A percentile compares a stretch with the other conserved stretches of the same genome.
Conservation (phyloP, 2,113 vertebrate genomes). For the Ailuropoda melanoleuca region DNA sequence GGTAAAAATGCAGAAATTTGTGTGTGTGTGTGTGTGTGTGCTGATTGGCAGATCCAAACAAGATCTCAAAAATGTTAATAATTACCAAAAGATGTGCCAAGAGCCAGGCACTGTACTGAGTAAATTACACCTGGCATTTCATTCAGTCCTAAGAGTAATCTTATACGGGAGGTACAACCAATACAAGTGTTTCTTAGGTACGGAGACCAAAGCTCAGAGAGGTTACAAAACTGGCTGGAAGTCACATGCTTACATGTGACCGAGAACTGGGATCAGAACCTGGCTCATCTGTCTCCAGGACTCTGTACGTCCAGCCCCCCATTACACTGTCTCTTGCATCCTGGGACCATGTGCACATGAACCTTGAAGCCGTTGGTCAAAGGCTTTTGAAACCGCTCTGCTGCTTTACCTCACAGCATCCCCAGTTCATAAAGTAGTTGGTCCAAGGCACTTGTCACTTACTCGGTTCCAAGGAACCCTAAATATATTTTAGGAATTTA, state of each 20-base stretch:
- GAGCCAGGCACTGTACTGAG: not conserved
- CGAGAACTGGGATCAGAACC: not conserved
- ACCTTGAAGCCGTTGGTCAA: not conserved
- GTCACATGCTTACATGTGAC: not conserved
- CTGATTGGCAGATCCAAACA: slow-evolving; percentile 67
- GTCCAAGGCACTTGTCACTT: not conserved
- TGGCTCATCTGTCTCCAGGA: not conserved
- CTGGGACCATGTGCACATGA: not conserved
- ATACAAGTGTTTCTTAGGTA: not conserved
- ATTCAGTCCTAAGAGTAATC: not conserved
- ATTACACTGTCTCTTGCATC: too few species aligned
- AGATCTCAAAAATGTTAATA: slow-evolving; percentile 61
- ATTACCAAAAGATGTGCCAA: not conserved
- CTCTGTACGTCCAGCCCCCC: fast-evolving
- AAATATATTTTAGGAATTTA: not conserved
- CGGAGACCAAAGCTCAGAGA: not conserved
- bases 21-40: not conserved
- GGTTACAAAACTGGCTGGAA: not conserved
- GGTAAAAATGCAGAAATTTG: slow-evolving; percentile 77
- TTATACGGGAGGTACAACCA: not conserved
- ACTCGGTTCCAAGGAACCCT: fast-evolving
- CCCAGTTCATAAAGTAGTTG: not conserved
- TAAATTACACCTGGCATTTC: not conserved
- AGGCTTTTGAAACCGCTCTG: slow-evolving; percentile 33
- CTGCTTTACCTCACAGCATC: not conserved